Conservation (phyloP, 2,888 invertebrate genomes). For the Laspeyria flexula region DNA sequence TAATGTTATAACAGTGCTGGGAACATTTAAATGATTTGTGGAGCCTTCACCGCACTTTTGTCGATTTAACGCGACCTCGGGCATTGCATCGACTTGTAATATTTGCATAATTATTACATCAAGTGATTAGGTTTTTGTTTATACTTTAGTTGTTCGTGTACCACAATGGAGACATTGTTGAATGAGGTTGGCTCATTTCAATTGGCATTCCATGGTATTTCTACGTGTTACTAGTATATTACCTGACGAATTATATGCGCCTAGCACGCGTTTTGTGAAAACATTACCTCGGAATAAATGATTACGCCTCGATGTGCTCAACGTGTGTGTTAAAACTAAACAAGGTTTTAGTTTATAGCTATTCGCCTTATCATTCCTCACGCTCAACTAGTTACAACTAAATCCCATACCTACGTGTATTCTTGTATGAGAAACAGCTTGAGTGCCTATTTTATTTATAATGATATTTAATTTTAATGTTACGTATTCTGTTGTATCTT, state of each 20-base stretch:
- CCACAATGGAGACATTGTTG: slow-evolving; percentile 20
- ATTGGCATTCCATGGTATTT: slow-evolving; percentile 32
- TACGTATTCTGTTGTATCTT: neutral
- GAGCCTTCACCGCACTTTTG: slow-evolving; percentile 31
- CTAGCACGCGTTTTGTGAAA: neutral
- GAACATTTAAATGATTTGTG: slow-evolving; percentile 20
- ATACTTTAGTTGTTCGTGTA: slow-evolving; percentile 19
- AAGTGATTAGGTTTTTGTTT: slow-evolving; percentile 40
- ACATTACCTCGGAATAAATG: neutral
- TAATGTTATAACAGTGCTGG: slow-evolving; percentile 15
- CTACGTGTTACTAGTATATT: neutral
- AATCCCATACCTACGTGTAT: too few relatives aligned
- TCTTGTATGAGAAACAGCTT: too few relatives aligned
- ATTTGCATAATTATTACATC: slow-evolving; percentile 49
- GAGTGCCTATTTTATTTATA: too few relatives aligned
- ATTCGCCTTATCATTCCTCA: neutral
- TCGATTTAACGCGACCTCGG: slow-evolving; percentile 31
- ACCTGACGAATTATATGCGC: neutral
- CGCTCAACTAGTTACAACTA: neutral
- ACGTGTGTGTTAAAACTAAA: neutral
- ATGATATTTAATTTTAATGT: too few relatives aligned
- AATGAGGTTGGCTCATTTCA: slow-evolving; percentile 30
- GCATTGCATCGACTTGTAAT: slow-evolving; percentile 17
- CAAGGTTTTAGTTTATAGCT: neutral
- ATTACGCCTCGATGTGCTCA: neutral